A percentile compares a stretch with the other conserved stretches of the same genome.
These are phyloP conservation scores for Xiphophorus birchmanni DNA, from an alignment of 2,797 vertebrate genomes.

Conservation along the genomic window DNA sequence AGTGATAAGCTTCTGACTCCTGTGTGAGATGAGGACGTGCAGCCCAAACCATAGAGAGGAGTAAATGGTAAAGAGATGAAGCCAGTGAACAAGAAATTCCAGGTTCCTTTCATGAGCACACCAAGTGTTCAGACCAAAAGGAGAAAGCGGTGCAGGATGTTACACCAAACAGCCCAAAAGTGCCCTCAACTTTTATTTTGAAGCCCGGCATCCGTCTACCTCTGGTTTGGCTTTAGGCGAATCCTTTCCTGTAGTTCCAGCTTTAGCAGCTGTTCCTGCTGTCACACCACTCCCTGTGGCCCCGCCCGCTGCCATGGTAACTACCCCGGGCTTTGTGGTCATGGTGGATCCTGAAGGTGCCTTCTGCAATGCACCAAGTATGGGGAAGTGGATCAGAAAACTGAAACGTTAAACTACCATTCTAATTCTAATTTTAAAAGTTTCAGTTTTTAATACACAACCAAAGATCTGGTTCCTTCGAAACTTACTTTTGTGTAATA, in stretches of 20 bases:
- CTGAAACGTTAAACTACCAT: not conserved
- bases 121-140: constrained; percentile 14
- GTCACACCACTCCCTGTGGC: constrained; percentile 35
- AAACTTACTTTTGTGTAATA: not conserved
- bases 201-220: constrained; percentile 64
- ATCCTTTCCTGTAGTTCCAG: constrained; percentile 41
- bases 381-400: constrained; percentile 38
- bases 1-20: constrained; percentile 9
- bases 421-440: not conserved
- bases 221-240: constrained; percentile 59
- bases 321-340: constrained; percentile 57
- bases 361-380: constrained; percentile 74
- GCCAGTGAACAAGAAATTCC: constrained; percentile 13
- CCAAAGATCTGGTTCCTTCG: not conserved
- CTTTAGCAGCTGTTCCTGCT: constrained; percentile 48
- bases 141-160: constrained; percentile 43
- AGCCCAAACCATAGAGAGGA: constrained; percentile 6
- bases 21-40: constrained; percentile 18
- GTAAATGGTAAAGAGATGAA: constrained; percentile 30
- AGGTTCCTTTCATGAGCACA: constrained; percentile 8
- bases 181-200: constrained; percentile 4
- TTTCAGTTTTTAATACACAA: not conserved
- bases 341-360: constrained; percentile 60
- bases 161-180: constrained; percentile 35
- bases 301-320: constrained; percentile 39